Evolutionary conservation across 2,113 vertebrate species (phyloP).

Genomic region (Silurus glanis): DNA sequence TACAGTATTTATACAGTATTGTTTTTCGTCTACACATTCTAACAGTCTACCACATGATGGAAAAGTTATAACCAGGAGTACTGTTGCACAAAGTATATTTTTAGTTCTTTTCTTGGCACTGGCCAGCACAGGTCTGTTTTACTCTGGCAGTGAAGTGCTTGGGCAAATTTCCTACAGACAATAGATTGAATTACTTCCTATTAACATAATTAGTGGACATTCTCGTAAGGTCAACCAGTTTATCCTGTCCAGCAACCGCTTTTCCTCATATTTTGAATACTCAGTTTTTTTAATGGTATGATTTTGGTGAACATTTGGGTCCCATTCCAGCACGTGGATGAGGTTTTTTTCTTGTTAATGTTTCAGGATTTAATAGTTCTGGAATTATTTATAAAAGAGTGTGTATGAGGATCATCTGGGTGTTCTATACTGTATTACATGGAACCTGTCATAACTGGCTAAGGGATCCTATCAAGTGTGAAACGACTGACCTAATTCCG

Average conservation of each 20-base stretch:
- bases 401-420: background rate
- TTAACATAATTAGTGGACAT: background rate
- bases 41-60: background rate
- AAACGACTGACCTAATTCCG: slow-evolving; percentile 46
- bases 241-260: background rate
- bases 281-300: background rate
- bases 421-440: background rate
- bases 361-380: background rate
- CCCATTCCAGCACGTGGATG: background rate
- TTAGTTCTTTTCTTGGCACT: slow-evolving; percentile 36
- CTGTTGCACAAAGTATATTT: slow-evolving; percentile 30
- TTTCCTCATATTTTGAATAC: background rate
- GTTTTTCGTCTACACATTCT: background rate
- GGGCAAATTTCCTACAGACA: background rate
- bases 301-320: background rate
- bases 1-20: background rate
- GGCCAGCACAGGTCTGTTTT: slow-evolving; percentile 18
- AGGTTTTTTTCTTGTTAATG: background rate
- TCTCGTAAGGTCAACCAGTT: background rate
- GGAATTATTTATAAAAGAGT: background rate
- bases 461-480: slow-evolving; percentile 18
- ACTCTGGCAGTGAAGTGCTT: background rate
- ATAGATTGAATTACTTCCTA: background rate
- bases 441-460: background rate
- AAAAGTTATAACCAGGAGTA: slow-evolving; percentile 14